A percentile compares a stretch with the other conserved stretches of the same genome.
Evolutionary conservation across 1,140 invertebrate genomes (phyloP).

Genomic region (Leptinotarsa lineolata): DNA sequence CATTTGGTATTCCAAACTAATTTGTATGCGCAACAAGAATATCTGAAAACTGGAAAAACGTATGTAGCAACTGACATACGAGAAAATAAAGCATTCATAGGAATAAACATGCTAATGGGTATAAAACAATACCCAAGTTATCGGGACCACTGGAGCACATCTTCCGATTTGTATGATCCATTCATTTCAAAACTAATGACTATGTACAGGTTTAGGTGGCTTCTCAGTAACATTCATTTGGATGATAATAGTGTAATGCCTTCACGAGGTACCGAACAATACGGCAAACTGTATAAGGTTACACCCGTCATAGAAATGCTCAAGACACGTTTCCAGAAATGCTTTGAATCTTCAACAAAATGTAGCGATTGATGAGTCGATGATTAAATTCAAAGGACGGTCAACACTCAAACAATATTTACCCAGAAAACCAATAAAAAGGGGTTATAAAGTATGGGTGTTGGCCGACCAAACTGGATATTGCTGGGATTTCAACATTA

Average conservation of each 20-base stretch:
- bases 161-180: conserved; percentile 9
- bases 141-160: conserved; percentile 8
- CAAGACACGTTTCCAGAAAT: not conserved
- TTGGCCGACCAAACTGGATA: no score
- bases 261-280: no score
- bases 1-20: no score
- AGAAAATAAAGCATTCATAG: not conserved
- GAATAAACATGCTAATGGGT: conserved; percentile 1
- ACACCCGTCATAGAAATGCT: no score
- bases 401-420: not conserved
- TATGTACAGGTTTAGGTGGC: conserved; percentile 10
- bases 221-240: conserved; percentile 13
- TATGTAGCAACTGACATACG: no score
- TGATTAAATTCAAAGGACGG: conserved; percentile 9
- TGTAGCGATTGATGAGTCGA: no score
- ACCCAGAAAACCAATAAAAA: no score
- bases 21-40: no score
- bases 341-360: not conserved
- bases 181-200: conserved; percentile 16
- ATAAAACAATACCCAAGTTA: conserved; percentile 15
- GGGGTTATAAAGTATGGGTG: no score
- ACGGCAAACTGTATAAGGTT: no score
- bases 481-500: no score
- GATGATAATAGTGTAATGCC: conserved; percentile 11
- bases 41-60: no score